Evolutionary conservation across 92 coral and sea anemone species (phyloP).

Genomic region (Meandrina meandrites): DNA sequence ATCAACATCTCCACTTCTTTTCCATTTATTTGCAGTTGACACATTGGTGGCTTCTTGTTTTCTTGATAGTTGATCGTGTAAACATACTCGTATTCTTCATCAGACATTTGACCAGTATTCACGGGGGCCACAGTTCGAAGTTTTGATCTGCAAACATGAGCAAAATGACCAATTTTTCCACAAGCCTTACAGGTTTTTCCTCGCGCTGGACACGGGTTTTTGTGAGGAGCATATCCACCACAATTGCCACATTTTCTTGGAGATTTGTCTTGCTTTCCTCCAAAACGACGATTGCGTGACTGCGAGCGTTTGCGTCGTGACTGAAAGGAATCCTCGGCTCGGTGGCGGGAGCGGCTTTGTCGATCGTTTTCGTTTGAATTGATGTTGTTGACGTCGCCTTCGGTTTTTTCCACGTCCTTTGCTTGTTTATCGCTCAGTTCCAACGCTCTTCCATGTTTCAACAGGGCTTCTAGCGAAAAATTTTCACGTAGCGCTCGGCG

Average conservation of each 20-base stretch:
- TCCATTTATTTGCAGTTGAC: constrained; percentile 50
- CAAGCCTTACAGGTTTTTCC: constrained; percentile 57
- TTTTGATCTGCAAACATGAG: constrained; percentile 52
- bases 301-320: not conserved
- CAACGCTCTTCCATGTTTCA: constrained; percentile 49
- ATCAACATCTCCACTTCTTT: constrained; percentile 39
- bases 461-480: constrained; percentile 26
- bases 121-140: constrained; percentile 15
- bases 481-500: constrained; percentile 58
- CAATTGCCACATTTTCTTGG: constrained; percentile 46
- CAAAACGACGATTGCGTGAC: constrained; percentile 9
- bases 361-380: constrained; percentile 20
- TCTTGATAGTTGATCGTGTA: constrained; percentile 42
- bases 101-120: constrained; percentile 8
- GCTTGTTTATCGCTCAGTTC: constrained; percentile 55
- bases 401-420: constrained; percentile 40
- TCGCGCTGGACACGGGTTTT: constrained; percentile 50
- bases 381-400: constrained; percentile 19
- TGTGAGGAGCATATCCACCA: constrained; percentile 56
- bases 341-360: constrained; percentile 6
- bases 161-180: constrained; percentile 58
- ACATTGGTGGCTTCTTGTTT: constrained; percentile 53
- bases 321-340: constrained; percentile 2
- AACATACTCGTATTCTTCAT: constrained; percentile 48
- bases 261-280: not conserved